Evolutionary conservation across 2,113 vertebrate genomes (phyloP).

Genomic region (Todiramphus saurophagus): DNA sequence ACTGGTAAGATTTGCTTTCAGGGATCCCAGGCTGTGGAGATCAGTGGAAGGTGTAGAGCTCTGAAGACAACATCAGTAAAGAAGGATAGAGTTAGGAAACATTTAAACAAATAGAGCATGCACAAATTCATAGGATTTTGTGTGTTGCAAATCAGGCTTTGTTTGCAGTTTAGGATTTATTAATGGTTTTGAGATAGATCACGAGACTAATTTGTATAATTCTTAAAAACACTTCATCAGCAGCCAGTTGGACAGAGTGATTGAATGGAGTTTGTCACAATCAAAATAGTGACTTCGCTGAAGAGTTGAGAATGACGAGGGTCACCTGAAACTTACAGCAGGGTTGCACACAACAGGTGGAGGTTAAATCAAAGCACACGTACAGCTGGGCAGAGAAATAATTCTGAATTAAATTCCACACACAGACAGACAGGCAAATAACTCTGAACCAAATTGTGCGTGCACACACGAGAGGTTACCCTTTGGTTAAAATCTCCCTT

Average conservation of each 20-base stretch:
- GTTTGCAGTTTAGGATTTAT: background rate
- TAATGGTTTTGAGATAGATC: background rate
- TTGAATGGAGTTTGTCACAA: background rate
- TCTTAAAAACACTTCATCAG: background rate
- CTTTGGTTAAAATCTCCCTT: background rate
- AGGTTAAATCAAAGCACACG: background rate
- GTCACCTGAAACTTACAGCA: background rate
- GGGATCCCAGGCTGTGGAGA: background rate
- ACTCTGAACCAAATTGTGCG: background rate
- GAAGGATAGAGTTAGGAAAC: background rate
- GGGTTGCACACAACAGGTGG: background rate
- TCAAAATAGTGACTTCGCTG: background rate
- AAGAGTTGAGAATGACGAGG: background rate
- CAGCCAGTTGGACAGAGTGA: background rate
- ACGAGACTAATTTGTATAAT: background rate
- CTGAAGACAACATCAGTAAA: background rate
- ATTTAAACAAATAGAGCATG: background rate
- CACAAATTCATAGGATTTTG: background rate
- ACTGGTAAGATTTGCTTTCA: background rate
- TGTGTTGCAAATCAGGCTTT: background rate
- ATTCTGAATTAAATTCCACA: background rate
- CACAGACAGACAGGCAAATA: too few species aligned
- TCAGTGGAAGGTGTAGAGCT: background rate
- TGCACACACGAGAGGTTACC: background rate
- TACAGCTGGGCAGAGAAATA: background rate